Base-by-base conservation (phyloP, 2,888 invertebrate species). In the Melolontha melolontha region DNA sequence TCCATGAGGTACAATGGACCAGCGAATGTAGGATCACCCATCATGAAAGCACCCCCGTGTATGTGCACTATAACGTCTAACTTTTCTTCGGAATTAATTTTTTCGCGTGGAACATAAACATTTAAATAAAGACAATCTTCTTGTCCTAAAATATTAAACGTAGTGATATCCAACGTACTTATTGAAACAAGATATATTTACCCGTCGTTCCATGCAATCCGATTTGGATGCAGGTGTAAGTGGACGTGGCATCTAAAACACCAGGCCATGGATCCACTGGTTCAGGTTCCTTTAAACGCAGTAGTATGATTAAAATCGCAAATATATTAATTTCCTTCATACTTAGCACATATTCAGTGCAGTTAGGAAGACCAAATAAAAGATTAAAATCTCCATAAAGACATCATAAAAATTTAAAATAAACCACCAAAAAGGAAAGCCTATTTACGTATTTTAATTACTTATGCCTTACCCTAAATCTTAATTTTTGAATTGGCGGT, bases 31-130 rank as follows among this genome's bases (percentile, higher is more conserved):
- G 85, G 84, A 0, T 84, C 80, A 0, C 91, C 90, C 70, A 86
- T 87, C 86, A 90, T 89, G 77, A 87, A 90, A 12, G 87, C 88
- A 0, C 90, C 83, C 7, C 90, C 90, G 71, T 90, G 90, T 65
- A 90, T 86, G 76, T 83, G 86, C 0, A 89, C 86, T 42, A 90
- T 68, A 0, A 90, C 90, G 0, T 90, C 90, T 42, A 88, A 44
- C 41, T 66, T 59, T 17, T 69, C 68, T 6, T 59, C 44, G 5
- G 51, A 54, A 14, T 66, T 11, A 1, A 69, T 71, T 52, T 69
- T 68, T 39, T 49, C 44, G 2, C 65, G 50, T 0, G 90, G 89
- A 0, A 87, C 86, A 74, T 85, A 85, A 0, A 90, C 84, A 77
- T 88, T 90, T 4, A 89, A 72, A 72, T 84, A 88, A 0, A 90